A percentile compares a stretch with the other conserved stretches of the same genome.
These are phyloP conservation scores for Enteromius fasciolatus DNA, from an alignment of 2,797 vertebrate species.

Conservation along the genomic window DNA sequence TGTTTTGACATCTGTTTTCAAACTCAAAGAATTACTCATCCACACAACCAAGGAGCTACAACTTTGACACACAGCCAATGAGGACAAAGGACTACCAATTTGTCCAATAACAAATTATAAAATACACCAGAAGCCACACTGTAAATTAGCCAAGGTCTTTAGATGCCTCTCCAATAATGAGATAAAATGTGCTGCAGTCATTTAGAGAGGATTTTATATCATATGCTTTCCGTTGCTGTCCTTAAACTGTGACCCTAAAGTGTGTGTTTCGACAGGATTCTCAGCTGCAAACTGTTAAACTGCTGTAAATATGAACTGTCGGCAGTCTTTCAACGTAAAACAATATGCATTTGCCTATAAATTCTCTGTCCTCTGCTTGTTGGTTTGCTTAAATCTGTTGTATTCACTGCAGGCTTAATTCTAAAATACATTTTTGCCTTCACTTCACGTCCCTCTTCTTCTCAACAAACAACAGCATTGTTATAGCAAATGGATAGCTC, in stretches of 20 bases:
- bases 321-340: not conserved
- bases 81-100: slow-evolving; percentile 63
- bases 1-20: slow-evolving; percentile 67
- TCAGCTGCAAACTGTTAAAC: slow-evolving; percentile 44
- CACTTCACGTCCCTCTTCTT: not conserved
- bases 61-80: slow-evolving; percentile 64
- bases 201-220: slow-evolving; percentile 57
- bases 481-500: not conserved
- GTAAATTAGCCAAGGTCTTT: slow-evolving; percentile 60
- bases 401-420: not conserved
- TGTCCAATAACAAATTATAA: slow-evolving; percentile 65
- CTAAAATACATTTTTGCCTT: slow-evolving; percentile 3
- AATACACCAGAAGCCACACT: slow-evolving; percentile 61
- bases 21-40: slow-evolving; percentile 64
- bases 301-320: slow-evolving; percentile 38
- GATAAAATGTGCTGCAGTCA: slow-evolving; percentile 60
- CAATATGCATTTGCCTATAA: not conserved
- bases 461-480: not conserved
- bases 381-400: not conserved
- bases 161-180: slow-evolving; percentile 61
- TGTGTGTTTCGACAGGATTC: slow-evolving; percentile 53
- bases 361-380: not conserved
- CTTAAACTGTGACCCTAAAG: slow-evolving; percentile 50
- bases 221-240: slow-evolving; percentile 58
- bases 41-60: slow-evolving; percentile 57